Evolutionary conservation across 2,113 vertebrate genomes (phyloP), one percentile per base, ranked within the genome.

Genomic region (Heterocephalus glaber): DNA sequence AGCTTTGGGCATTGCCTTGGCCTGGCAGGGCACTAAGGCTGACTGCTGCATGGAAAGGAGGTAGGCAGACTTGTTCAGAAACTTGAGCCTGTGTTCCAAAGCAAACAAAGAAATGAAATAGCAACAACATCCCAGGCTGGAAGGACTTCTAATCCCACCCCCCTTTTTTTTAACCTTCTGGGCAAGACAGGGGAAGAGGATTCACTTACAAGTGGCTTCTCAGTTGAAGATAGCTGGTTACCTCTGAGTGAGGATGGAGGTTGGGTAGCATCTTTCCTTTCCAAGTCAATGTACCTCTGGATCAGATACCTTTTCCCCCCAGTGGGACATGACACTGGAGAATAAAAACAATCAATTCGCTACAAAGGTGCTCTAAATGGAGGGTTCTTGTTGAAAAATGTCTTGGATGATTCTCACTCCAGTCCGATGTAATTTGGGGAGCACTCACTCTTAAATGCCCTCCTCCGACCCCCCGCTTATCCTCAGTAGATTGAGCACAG

Each of bases 41-140:
- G 97, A 92, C 0, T 1, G 86, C 96, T 52, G 47, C 81, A 3
- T 52, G 17, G 17, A 49, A 86, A 35, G 17, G 26, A 83, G 47
- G 28, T 2, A 56, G 47, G n/a, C 13, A 86, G 33, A 96, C 11
- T 20, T 97, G 68, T 81, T 82, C 58, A 97, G 87, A 97, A 98
- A 96, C 49, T 95, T 2, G 0, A 24, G 72, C 84, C 94, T 93
- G 26, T 61, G 72, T 88, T 97, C 82, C 89, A 97, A 97, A 96
- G 66, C 44, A 90, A 90, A 41, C 80, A 83, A 96, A 85, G 41
- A 77, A 90, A 79, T 65, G 38, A 77, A 90, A 79, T 70, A 7
- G 6, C 30, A 60, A 12, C 72, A 54, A 49, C 20, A 7, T 49
- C 33, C 24, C 41, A 74, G 24, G 13, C 49, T 4, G 5, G 58